Conservation (phyloP, 2,113 vertebrate species). For the Catagonus wagneri region DNA sequence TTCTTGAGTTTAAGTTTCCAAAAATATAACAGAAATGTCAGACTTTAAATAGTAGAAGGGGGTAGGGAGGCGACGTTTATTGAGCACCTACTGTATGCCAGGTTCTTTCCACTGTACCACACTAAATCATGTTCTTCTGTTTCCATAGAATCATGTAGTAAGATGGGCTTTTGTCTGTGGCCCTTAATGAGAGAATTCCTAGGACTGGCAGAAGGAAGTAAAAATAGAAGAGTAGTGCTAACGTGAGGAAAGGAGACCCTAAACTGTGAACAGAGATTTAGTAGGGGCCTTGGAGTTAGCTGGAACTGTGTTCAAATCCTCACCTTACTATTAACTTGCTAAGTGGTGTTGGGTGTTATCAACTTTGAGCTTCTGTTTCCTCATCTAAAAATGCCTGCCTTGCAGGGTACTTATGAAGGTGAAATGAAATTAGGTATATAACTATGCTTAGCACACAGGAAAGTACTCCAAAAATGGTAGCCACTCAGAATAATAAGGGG, state of each 20-base stretch:
- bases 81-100: constrained; percentile 1
- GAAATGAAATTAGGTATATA: constrained; percentile 30
- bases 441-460: constrained; percentile 33
- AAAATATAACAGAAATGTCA: constrained; percentile 54
- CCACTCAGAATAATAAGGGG: neutral
- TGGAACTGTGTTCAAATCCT: constrained; percentile 13
- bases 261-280: constrained; percentile 45
- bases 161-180: neutral
- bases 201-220: neutral
- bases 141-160: neutral
- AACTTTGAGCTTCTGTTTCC: constrained; percentile 40
- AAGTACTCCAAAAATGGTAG: constrained; percentile 17
- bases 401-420: constrained; percentile 12
- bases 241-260: neutral
- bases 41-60: constrained; percentile 29
- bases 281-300: constrained; percentile 10
- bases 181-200: neutral
- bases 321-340: constrained; percentile 31
- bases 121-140: neutral
- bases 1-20: constrained; percentile 47
- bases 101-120: neutral
- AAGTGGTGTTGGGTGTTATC: neutral
- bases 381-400: constrained; percentile 50
- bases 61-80: neutral
- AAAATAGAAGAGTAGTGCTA: constrained; percentile 37